Evolutionary conservation across 2,888 invertebrate species (phyloP).

Genomic region (Clanis bilineata): DNA sequence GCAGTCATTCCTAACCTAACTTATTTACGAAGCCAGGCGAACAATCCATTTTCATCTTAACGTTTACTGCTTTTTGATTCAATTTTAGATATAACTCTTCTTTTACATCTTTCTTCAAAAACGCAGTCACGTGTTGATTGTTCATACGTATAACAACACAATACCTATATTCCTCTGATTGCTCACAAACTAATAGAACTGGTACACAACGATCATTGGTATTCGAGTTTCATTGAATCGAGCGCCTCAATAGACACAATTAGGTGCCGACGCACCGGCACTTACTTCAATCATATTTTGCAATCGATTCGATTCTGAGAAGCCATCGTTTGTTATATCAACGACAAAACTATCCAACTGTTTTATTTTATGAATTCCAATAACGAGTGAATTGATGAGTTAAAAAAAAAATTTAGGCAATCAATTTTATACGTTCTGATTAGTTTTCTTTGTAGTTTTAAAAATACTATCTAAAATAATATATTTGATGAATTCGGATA

Average conservation of each 20-base stretch:
- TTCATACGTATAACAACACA: neutral
- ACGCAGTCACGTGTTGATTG: neutral
- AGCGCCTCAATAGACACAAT: slow-evolving; percentile 37
- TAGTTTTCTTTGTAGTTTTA: neutral
- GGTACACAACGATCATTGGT: slow-evolving; percentile 13
- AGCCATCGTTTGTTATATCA: slow-evolving; percentile 13
- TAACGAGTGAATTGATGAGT: neutral
- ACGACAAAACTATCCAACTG: neutral
- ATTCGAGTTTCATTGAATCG: slow-evolving; percentile 15
- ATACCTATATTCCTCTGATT: neutral
- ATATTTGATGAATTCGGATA: too few species aligned
- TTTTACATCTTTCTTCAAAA: too few species aligned
- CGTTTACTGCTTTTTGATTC: too few species aligned
- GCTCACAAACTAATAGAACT: slow-evolving; percentile 8
- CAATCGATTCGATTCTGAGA: slow-evolving; percentile 35
- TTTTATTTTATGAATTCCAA: neutral
- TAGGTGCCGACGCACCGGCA: slow-evolving; percentile 24
- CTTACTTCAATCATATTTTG: slow-evolving; percentile 35
- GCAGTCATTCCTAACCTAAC: too few species aligned
- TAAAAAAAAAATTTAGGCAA: neutral
- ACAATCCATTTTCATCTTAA: neutral
- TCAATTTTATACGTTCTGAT: neutral
- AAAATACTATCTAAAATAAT: neutral
- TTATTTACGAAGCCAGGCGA: too few species aligned
- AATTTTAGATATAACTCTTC: too few species aligned